Conservation (phyloP, 64 coral and sea anemone species). For the Pachyseris speciosa region DNA sequence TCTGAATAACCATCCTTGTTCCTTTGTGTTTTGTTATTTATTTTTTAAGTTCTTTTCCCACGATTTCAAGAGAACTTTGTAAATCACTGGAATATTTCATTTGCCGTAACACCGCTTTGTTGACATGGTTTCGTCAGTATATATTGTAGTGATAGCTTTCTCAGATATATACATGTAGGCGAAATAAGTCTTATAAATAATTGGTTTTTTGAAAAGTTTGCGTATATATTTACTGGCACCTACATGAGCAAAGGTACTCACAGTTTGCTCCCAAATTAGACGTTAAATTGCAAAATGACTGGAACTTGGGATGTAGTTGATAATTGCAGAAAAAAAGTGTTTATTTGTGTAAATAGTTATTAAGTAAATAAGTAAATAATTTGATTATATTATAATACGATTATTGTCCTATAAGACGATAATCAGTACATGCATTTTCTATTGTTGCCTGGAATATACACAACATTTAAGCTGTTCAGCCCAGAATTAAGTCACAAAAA, state of each 20-base stretch:
- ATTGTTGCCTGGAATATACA: not conserved
- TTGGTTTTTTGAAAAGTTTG: not conserved
- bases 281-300: not conserved
- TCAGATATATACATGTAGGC: not conserved
- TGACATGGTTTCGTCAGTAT: not conserved
- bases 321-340: not conserved
- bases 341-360: slow-evolving; percentile 15
- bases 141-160: not conserved
- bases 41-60: not conserved
- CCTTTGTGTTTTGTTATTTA: not conserved
- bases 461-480: not conserved
- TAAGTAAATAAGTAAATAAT: slow-evolving; percentile 20
- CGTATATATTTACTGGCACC: not conserved
- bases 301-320: slow-evolving; percentile 9
- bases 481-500: not conserved
- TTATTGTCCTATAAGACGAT: not conserved
- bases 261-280: not conserved
- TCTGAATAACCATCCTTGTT: slow-evolving; percentile 8
- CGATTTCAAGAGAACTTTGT: not conserved
- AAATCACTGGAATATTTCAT: not conserved
- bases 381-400: slow-evolving; percentile 1
- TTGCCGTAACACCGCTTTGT: not conserved
- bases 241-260: not conserved
- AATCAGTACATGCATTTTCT: slow-evolving; percentile 17
- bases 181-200: too few species aligned